Base-by-base conservation (phyloP, 2,113 vertebrate species). In the Bufo gargarizans region DNA sequence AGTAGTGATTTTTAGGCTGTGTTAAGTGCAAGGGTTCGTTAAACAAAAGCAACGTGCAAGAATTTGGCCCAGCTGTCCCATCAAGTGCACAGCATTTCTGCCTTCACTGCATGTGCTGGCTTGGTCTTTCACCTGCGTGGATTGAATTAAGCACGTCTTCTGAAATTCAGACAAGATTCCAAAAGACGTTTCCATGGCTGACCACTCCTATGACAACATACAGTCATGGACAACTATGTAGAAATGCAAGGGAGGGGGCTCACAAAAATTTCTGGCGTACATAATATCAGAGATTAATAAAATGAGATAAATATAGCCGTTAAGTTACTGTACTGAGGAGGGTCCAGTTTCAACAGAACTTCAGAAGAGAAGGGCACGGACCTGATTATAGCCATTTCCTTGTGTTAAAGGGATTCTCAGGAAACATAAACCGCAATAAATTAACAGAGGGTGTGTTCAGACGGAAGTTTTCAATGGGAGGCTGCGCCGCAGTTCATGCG, bases 191-290 rank as follows among this genome's bases (percentile, higher is more conserved):
- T 83, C 19, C 45, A 69, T 47, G 43, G 58, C 61, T 53, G 58
- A 83, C 61, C 80, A 82, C 56, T 65, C 59, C 59, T 82, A 59
- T 65, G 81, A 67, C 63, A 20, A 71, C 78, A 61, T 80, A 9
- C 22, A 81, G 58, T 45, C 78, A 59, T 1, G 6, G 33, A 59
- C 2, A 45, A 45, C 6, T 45, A 58, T 80, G 53, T 11, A 80
- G 77, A 80, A 9, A 43, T 56, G 49, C 13, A 43, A 33, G 8
- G 77, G 53, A 59, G 77, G 53, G 50, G 71, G 22, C 53, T 6
- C 53, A 53, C 53, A 53, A 5, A 50, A 6, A 74, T 47, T 16
- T 47, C 4, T 49, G 9, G 17, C 1, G 16, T 50, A n/a, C 8
- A 12, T 33, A 77, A 78, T 56, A 9, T 0, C 12, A 33, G 4